phyloP scores from a whole-genome alignment of 2,113 vertebrate species.

The Lophura nycthemera region DNA sequence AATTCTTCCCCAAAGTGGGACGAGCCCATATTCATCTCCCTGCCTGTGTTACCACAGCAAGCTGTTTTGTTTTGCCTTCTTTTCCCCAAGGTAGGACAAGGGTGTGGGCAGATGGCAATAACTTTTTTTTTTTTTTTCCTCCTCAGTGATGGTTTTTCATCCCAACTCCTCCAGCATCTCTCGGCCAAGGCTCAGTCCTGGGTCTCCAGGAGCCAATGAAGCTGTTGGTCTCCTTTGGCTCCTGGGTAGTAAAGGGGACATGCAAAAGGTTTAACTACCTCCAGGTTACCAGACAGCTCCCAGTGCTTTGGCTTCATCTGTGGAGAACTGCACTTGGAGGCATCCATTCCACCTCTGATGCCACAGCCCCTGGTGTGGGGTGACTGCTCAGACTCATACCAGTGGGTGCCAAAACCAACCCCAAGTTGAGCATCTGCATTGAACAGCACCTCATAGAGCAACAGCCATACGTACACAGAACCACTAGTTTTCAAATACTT shows the following conservation, averaged over 20 bases:
- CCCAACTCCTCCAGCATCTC: not conserved
- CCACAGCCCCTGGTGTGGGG: too few relatives aligned
- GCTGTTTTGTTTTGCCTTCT: not conserved
- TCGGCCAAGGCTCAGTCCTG: not conserved
- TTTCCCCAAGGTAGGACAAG: not conserved
- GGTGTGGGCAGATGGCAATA: constrained; percentile 19
- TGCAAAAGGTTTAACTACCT: not conserved
- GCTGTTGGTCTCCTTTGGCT: not conserved
- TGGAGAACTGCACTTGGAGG: not conserved
- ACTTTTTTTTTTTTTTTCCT: not conserved
- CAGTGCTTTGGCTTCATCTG: not conserved
- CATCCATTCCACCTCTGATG: not conserved
- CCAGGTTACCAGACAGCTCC: not conserved
- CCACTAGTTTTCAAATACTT: not conserved
- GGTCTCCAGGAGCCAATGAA: not conserved
- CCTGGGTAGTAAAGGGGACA: not conserved
- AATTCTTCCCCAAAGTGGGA: constrained; percentile 37
- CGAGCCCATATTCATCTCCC: constrained; percentile 22
- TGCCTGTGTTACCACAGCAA: not conserved
- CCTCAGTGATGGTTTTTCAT: not conserved
- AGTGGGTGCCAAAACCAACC: not conserved
- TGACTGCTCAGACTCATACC: not conserved
- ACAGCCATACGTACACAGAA: not conserved
- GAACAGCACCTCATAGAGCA: not conserved
- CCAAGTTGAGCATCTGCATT: too few relatives aligned